A percentile compares a stretch with the other conserved stretches of the same genome.
These are phyloP conservation scores for Gracilinanus agilis DNA, from an alignment of 2,113 vertebrate species.

Conservation along the genomic window DNA sequence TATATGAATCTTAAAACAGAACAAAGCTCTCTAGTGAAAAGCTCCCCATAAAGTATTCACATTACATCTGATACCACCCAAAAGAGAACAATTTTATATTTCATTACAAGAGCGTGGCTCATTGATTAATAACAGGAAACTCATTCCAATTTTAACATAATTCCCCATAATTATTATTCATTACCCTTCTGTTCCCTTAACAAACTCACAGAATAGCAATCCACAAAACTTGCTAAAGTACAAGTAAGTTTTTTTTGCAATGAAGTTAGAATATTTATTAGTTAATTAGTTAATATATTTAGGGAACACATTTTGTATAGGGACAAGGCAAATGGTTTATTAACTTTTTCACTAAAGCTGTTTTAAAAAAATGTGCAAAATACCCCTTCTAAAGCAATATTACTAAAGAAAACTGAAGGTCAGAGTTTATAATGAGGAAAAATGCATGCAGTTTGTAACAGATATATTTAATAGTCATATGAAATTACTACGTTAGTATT, in stretches of 20 bases:
- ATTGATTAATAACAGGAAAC: slow-evolving; percentile 16
- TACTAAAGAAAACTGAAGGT: background rate
- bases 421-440: background rate
- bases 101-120: background rate
- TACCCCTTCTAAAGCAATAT: background rate
- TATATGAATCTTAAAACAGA: background rate
- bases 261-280: background rate
- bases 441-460: background rate
- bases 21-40: background rate
- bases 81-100: background rate
- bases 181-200: background rate
- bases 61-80: background rate
- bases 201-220: background rate
- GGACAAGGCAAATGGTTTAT: background rate
- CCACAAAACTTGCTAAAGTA: background rate
- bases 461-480: background rate
- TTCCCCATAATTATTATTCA: background rate
- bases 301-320: background rate
- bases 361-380: background rate
- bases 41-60: background rate
- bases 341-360: background rate
- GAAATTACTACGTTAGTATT: background rate
- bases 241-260: background rate
- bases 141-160: background rate
- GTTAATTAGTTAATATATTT: background rate